A percentile compares a stretch with the other conserved stretches of the same genome.
These are phyloP conservation scores for Rana temporaria DNA, from an alignment of 2,113 vertebrate species.

Conservation along the genomic window DNA sequence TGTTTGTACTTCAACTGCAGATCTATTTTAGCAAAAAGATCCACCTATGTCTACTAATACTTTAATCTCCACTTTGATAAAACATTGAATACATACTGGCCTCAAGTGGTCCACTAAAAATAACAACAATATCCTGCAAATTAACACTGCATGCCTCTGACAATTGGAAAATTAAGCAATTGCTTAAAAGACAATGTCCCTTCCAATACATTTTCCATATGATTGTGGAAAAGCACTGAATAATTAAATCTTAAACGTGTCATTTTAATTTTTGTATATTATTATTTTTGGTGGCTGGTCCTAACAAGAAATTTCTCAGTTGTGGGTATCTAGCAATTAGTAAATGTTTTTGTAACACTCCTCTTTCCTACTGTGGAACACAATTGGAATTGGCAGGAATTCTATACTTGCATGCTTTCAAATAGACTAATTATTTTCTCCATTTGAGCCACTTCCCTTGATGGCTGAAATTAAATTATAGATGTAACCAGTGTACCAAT, in stretches of 20 bases:
- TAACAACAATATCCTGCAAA: neutral
- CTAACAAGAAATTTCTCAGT: conserved; percentile 5
- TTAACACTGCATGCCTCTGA: neutral
- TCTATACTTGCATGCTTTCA: conserved; percentile 44
- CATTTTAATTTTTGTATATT: conserved; percentile 20
- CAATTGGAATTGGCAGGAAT: conserved; percentile 40
- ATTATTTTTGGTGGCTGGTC: neutral
- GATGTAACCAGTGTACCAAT: conserved; percentile 40
- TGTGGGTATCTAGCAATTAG: conserved; percentile 28
- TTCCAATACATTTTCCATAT: neutral
- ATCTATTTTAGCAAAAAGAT: no score
- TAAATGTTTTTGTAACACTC: conserved; percentile 25
- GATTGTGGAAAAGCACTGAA: neutral
- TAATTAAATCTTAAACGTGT: neutral
- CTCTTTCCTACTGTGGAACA: conserved; percentile 10
- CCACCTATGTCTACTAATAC: no score
- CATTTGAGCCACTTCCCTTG: conserved; percentile 47
- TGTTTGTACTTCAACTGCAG: no score
- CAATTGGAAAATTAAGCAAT: neutral
- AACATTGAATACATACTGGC: no score
- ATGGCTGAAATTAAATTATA: conserved; percentile 53
- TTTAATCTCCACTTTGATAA: no score
- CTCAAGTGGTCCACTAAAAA: no score
- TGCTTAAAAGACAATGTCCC: no score
- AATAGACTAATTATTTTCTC: conserved; percentile 52